Percentiles rank a stretch among this genome's conserved stretches.
These are phyloP conservation scores for Gulo gulo DNA, from an alignment of 2,113 vertebrate genomes.

Conservation along the genomic window DNA sequence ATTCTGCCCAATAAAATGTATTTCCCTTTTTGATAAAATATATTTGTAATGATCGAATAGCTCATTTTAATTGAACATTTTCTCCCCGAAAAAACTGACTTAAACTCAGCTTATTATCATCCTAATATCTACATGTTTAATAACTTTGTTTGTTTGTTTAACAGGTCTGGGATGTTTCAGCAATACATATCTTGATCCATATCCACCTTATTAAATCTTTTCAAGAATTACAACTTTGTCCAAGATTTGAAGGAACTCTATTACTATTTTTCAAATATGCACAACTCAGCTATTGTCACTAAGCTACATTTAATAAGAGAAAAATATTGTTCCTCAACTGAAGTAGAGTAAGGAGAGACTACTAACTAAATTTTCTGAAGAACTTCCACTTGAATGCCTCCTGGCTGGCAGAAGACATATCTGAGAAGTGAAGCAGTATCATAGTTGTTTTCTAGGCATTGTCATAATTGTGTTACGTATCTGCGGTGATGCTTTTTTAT, in stretches of 20 bases:
- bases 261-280: background rate
- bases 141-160: background rate
- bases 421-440: background rate
- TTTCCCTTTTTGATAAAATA: constrained; percentile 61
- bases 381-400: background rate
- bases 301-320: constrained; percentile 10
- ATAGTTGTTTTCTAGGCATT: background rate
- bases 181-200: background rate
- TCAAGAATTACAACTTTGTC: constrained; percentile 35
- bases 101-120: constrained; percentile 43
- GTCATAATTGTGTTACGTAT: background rate
- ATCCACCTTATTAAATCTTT: constrained; percentile 37
- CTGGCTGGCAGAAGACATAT: background rate
- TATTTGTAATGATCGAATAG: background rate
- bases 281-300: constrained; percentile 27
- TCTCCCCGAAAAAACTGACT: background rate
- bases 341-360: background rate
- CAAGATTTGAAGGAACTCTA: background rate
- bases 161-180: constrained; percentile 12
- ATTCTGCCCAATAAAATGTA: constrained; percentile 57
- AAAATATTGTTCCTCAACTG: constrained; percentile 36
- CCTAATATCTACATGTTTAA: background rate
- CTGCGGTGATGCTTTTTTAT: background rate
- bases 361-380: background rate
- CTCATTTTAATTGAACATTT: constrained; percentile 25